Percentiles rank a stretch among this genome's conserved stretches.
Conservation (phyloP, 2,113 vertebrate genomes). For the Arvicanthis niloticus region DNA sequence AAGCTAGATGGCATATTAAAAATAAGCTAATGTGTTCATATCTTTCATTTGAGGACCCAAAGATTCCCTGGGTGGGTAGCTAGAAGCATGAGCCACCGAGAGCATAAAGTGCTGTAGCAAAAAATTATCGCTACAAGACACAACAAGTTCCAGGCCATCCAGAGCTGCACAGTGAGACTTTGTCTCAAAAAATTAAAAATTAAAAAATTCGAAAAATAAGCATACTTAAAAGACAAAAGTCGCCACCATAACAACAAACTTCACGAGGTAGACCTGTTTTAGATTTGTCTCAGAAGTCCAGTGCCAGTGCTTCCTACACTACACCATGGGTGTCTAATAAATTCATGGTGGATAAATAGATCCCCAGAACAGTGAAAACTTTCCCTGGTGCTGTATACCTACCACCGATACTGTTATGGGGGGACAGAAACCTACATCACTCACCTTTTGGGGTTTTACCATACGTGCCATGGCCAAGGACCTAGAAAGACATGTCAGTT, state of each 20-base stretch:
- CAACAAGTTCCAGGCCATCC: background rate
- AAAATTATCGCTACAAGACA: too few relatives aligned
- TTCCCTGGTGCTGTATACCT: background rate
- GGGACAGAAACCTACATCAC: background rate
- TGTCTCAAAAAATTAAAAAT: background rate
- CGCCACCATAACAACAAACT: background rate
- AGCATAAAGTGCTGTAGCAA: too few relatives aligned
- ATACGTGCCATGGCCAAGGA: slow-evolving; percentile 3
- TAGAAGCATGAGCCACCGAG: too few relatives aligned
- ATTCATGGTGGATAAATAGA: background rate
- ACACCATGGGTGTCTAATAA: background rate
- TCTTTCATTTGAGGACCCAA: too few relatives aligned
- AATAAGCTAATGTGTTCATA: too few relatives aligned
- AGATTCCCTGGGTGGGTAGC: too few relatives aligned
- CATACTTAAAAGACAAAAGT: background rate
- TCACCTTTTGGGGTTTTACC: slow-evolving; percentile 61
- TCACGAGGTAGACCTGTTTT: background rate
- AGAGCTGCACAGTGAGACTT: background rate
- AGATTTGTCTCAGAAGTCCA: background rate
- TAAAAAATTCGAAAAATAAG: background rate
- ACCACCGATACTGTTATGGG: background rate
- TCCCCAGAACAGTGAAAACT: background rate
- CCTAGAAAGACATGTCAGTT: slow-evolving; percentile 60
- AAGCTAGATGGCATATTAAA: too few relatives aligned
- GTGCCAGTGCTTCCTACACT: background rate